Conservation (phyloP, 2,888 invertebrate species). For the Caenorhabditis doughertyi region DNA sequence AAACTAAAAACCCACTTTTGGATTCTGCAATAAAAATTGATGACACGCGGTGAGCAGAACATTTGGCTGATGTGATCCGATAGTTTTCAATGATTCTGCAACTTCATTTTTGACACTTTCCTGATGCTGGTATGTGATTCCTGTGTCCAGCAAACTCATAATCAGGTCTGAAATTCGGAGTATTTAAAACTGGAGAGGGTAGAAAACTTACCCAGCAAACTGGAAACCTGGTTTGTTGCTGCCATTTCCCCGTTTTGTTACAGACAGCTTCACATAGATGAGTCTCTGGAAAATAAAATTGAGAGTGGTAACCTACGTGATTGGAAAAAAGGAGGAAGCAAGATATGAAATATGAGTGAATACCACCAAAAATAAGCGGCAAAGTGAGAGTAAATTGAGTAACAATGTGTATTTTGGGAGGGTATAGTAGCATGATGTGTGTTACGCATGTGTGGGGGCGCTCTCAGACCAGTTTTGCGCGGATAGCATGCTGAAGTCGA, state of each 20-base stretch:
- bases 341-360: neutral
- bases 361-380: constrained; percentile 10
- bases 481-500: constrained; percentile 19
- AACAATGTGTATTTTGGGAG: constrained; percentile 51
- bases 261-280: constrained; percentile 40
- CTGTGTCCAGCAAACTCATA: constrained; percentile 77
- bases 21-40: constrained; percentile 81
- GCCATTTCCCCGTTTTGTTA: constrained; percentile 6
- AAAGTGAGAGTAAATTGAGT: constrained; percentile 23
- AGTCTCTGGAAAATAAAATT: constrained; percentile 19
- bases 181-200: neutral
- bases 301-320: constrained; percentile 8
- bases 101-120: constrained; percentile 75
- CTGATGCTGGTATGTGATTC: constrained; percentile 68
- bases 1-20: constrained; percentile 64
- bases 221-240: constrained; percentile 45
- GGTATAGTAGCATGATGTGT: constrained; percentile 37
- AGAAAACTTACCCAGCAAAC: constrained; percentile 44
- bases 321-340: neutral
- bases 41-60: constrained; percentile 80
- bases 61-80: constrained; percentile 79
- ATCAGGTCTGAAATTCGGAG: constrained; percentile 75
- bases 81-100: constrained; percentile 73
- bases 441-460: constrained; percentile 13
- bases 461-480: constrained; percentile 55